Base-by-base conservation (phyloP, 2,113 vertebrate species). In the Periophthalmus modestus region DNA sequence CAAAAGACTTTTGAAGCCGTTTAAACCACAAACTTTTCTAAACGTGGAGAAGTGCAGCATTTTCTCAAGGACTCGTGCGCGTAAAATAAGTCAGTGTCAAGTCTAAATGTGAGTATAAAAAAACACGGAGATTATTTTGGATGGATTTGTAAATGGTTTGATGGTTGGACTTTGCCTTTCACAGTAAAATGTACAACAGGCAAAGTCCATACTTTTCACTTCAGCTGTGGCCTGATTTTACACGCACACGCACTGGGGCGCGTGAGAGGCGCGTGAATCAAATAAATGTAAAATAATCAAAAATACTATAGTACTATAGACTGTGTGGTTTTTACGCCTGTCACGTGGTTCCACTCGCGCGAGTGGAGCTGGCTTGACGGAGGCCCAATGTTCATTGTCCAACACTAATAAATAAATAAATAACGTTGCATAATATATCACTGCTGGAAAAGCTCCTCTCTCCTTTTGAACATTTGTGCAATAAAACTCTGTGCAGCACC, bases 401-500 rank as follows among this genome's bases (percentile, higher is more conserved):
- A 18, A 58, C 21, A 61, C 21, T 55, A n/a, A 21, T n/a, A 47
- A 36, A 66, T n/a, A 34, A 33, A 50, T 61, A 62, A 43, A 61
- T 3, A 47, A 46, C 11, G 6, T 33, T 19, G 24, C 18, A 14
- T 12, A n/a, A 65, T 43, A 7, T 28, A 63, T 57, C 66, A 43
- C 15, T 55, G 9, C 3, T 19, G 46, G 57, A 47, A 68, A 63
- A 74, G 2, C 63, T 55, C 2, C 5, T 48, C 39, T 57, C 68
- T 71, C 68, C 55, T 50, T 5, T 7, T 24, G 5, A 0, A 39
- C 55, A 55, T 46, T 55, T 67, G 10, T 46, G 16, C n/a, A 65
- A 65, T 65, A 65, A 65, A 61, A 43, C 36, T 65, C 9, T 65
- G 62, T 47, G 39, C 46, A 67, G 46, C 39, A 67, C 46, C 39